Percentiles rank a stretch among this genome's conserved stretches.
Conservation (phyloP, 2,888 invertebrate species). For the Apotomis betuletana region DNA sequence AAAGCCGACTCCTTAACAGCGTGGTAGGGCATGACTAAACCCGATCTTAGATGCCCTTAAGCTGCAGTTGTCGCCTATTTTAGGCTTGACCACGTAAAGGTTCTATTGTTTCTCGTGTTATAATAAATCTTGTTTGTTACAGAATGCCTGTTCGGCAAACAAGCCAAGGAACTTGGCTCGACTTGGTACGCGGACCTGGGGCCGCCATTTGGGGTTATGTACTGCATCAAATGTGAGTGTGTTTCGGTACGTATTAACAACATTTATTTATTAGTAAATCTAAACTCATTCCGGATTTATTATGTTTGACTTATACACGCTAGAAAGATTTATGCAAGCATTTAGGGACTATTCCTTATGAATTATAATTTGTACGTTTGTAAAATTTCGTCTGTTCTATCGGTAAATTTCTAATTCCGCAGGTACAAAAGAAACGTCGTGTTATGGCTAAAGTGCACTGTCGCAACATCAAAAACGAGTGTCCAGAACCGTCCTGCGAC, state of each 20-base stretch:
- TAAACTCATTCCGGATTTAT: not conserved
- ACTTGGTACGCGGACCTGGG: conserved; percentile 97
- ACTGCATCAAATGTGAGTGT: conserved; percentile 98
- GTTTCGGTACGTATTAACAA: conserved; percentile 90
- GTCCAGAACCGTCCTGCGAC: conserved; percentile 93
- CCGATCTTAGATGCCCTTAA: conserved; percentile 41
- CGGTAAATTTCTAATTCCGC: conserved; percentile 45
- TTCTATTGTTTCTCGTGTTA: conserved; percentile 36
- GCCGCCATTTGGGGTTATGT: conserved; percentile 96
- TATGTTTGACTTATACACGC: not conserved
- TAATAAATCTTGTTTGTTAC: conserved; percentile 77
- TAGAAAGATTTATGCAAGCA: not conserved
- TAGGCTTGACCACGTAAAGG: conserved; percentile 33
- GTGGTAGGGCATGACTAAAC: conserved; percentile 15
- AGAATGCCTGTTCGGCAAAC: conserved; percentile 97
- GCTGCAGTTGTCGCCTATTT: conserved; percentile 39
- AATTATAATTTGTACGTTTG: not conserved
- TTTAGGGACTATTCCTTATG: not conserved
- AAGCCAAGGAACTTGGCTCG: conserved; percentile 93
- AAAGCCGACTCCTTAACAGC: conserved; percentile 32
- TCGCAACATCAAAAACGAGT: conserved; percentile 95
- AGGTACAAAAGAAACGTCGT: conserved; percentile 94
- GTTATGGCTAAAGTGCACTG: conserved; percentile 95
- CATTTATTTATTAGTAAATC: conserved; percentile 23
- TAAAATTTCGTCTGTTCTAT: conserved; percentile 1